Conservation (phyloP, 2,797 vertebrate genomes). For the Enteromius fasciolatus region DNA sequence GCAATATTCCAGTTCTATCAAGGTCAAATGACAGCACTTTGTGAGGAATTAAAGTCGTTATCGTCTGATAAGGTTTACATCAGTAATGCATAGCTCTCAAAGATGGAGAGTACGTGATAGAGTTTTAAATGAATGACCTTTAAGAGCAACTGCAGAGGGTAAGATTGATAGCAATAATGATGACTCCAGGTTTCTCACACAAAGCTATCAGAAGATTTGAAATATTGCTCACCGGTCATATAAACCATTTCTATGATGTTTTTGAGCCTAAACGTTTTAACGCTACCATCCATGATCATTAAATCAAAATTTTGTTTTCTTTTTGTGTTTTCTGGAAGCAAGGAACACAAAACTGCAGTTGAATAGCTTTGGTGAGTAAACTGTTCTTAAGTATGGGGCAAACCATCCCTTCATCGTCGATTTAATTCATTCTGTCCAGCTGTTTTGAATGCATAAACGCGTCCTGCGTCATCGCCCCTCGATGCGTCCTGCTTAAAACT, state of each 20-base stretch:
- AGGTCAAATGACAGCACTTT: not conserved
- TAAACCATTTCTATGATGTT: not conserved
- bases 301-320: not conserved
- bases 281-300: not conserved
- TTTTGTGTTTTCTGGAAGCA: not conserved
- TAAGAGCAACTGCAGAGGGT: not conserved
- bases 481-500: not conserved
- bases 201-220: not conserved
- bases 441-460: not conserved
- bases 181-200: not conserved
- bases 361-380: not conserved
- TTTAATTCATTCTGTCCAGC: not conserved
- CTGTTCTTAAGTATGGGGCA: not conserved
- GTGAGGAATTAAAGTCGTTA: not conserved
- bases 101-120: not conserved
- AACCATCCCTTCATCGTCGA: too few relatives aligned
- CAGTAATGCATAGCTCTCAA: not conserved
- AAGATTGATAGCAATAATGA: not conserved
- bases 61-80: not conserved
- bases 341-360: not conserved
- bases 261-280: not conserved
- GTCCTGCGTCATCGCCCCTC: conserved; percentile 4
- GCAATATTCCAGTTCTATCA: not conserved
- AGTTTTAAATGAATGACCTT: not conserved
- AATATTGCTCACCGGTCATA: not conserved